A percentile compares a stretch with the other conserved stretches of the same genome.
Evolutionary conservation across 2,888 invertebrate species (phyloP).

Genomic region (Luperina testacea): DNA sequence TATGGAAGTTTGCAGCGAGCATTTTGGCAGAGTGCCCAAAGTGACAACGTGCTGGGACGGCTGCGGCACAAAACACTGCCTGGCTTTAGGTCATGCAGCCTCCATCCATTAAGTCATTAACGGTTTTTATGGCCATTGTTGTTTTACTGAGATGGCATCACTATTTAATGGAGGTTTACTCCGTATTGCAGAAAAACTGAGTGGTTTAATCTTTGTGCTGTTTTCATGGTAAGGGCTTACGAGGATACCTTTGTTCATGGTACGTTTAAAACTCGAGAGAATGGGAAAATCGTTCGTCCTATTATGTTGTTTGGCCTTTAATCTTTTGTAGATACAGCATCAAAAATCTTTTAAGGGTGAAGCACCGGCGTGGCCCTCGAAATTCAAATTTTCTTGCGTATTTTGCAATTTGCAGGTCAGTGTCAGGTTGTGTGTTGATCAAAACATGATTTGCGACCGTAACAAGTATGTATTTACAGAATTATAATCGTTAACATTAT

Average conservation of each 20-base stretch:
- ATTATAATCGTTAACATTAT: no score
- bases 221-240: constrained; percentile 1
- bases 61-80: constrained; percentile 58
- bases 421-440: no score
- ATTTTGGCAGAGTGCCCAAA: constrained; percentile 60
- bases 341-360: background rate
- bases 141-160: constrained; percentile 46
- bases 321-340: background rate
- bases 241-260: background rate
- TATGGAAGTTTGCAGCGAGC: constrained; percentile 42
- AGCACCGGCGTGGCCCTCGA: no score
- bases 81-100: constrained; percentile 54
- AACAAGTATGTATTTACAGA: no score
- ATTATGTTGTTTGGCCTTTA: background rate
- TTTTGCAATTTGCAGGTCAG: no score
- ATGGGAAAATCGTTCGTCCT: background rate
- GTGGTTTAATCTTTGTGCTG: constrained; percentile 11
- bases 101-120: constrained; percentile 63
- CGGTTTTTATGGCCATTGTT: constrained; percentile 55
- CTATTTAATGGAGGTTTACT: constrained; percentile 33
- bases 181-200: constrained; percentile 17
- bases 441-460: no score
- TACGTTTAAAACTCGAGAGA: background rate
- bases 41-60: constrained; percentile 35
- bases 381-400: no score